Percentiles rank a stretch among this genome's conserved stretches.
Evolutionary conservation across 1,140 invertebrate genomes (phyloP).

Genomic region (Neodiprion lecontei): DNA sequence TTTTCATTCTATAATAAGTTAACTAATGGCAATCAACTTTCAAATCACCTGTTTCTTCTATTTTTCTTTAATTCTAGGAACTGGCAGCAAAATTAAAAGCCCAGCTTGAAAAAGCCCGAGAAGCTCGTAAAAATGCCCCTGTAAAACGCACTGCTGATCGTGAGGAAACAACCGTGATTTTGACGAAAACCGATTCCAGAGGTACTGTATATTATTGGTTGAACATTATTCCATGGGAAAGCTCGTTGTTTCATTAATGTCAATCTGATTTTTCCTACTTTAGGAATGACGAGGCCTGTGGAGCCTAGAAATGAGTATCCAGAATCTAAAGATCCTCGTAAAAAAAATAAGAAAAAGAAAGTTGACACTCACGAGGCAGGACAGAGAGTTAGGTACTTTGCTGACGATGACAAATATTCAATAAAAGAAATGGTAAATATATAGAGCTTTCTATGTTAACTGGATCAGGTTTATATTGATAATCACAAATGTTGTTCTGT

Average conservation of each 20-base stretch:
- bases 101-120: slow-evolving; percentile 76
- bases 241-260: not conserved
- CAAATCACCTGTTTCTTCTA: too few relatives aligned
- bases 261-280: not conserved
- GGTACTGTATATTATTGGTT: slow-evolving; percentile 60
- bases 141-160: slow-evolving; percentile 44
- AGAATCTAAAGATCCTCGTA: slow-evolving; percentile 47
- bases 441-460: not conserved
- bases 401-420: slow-evolving; percentile 89
- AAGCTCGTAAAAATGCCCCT: slow-evolving; percentile 58
- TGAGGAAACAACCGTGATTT: slow-evolving; percentile 69
- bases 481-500: too few relatives aligned
- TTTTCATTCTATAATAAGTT: slow-evolving; percentile 2
- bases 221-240: not conserved
- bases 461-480: too few relatives aligned
- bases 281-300: slow-evolving; percentile 59
- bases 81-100: slow-evolving; percentile 74
- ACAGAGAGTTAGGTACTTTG: slow-evolving; percentile 83
- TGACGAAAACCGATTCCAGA: slow-evolving; percentile 74
- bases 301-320: slow-evolving; percentile 47
- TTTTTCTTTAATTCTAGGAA: slow-evolving; percentile 52
- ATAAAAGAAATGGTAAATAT: slow-evolving; percentile 82
- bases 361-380: slow-evolving; percentile 77
- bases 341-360: slow-evolving; percentile 64
- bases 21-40: too few relatives aligned